phyloP scores from a whole-genome alignment of 2,888 invertebrate genomes.

The Ormyrus thymus region DNA sequence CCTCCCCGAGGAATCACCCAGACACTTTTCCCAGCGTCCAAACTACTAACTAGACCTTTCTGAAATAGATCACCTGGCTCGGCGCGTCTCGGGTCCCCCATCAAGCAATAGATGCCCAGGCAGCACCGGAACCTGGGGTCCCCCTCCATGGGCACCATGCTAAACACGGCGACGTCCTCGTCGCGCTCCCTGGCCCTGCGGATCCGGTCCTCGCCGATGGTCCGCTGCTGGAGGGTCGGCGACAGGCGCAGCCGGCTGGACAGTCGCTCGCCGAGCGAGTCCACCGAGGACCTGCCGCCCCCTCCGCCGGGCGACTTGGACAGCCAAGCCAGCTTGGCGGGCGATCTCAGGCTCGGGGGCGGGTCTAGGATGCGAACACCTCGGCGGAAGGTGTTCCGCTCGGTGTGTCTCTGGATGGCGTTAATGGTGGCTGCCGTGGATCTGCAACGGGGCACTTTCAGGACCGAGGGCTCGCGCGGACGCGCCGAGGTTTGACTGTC shows the following conservation, averaged over 20 bases:
- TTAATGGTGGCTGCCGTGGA: neutral
- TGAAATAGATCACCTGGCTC: slow-evolving; percentile 81
- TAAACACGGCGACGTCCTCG: slow-evolving; percentile 91
- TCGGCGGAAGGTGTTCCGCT: neutral
- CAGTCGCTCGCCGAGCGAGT: slow-evolving; percentile 87
- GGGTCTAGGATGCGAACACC: neutral
- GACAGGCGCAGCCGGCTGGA: slow-evolving; percentile 81
- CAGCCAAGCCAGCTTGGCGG: slow-evolving; percentile 20
- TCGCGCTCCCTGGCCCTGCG: slow-evolving; percentile 85
- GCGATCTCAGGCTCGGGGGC: neutral
- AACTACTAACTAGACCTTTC: no score
- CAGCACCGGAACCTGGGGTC: slow-evolving; percentile 86
- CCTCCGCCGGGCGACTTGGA: slow-evolving; percentile 12
- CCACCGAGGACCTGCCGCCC: slow-evolving; percentile 72
- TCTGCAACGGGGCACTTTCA: slow-evolving; percentile 11
- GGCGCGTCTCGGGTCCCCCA: slow-evolving; percentile 86
- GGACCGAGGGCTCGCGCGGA: no score
- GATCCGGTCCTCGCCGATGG: slow-evolving; percentile 79
- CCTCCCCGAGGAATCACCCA: no score
- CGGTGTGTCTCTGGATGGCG: neutral
- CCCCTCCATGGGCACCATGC: slow-evolving; percentile 88
- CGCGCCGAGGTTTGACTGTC: neutral
- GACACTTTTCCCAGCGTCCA: no score
- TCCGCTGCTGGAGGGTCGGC: slow-evolving; percentile 69
- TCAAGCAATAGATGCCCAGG: slow-evolving; percentile 83